Conservation (phyloP, 2,797 vertebrate genomes). For the Tenualosa thibaudeaui region DNA sequence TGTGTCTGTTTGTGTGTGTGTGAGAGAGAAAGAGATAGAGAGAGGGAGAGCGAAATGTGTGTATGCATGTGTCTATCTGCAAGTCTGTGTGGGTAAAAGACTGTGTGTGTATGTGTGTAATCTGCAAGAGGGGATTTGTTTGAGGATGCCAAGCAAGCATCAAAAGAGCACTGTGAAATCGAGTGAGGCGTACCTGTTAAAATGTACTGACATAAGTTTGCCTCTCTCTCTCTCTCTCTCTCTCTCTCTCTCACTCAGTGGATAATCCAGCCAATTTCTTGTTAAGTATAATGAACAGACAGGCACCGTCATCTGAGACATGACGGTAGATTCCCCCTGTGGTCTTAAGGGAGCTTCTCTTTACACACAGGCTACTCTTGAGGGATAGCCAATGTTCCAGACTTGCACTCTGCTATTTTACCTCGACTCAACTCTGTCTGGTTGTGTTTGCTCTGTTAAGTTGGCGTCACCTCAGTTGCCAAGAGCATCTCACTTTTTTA, state of each 20-base stretch:
- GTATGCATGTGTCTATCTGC: background rate
- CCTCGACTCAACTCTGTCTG: constrained; percentile 10
- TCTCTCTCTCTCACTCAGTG: background rate
- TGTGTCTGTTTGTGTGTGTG: background rate
- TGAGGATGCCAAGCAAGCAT: constrained; percentile 50
- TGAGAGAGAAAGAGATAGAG: background rate
- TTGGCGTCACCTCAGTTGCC: constrained; percentile 10
- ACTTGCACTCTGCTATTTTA: constrained; percentile 7
- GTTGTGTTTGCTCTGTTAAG: constrained; percentile 21
- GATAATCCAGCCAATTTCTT: constrained; percentile 3
- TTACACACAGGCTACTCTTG: background rate
- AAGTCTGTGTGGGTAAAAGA: background rate
- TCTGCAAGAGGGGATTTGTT: constrained; percentile 55
- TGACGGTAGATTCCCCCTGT: constrained; percentile 12
- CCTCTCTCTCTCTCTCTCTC: constrained; percentile 26
- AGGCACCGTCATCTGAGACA: background rate
- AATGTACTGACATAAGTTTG: constrained; percentile 32
- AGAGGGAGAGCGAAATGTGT: background rate
- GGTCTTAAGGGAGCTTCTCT: background rate
- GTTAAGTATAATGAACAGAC: background rate
- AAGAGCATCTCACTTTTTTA: background rate
- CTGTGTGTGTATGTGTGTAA: constrained; percentile 6
- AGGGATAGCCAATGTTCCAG: constrained; percentile 22
- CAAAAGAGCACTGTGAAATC: constrained; percentile 40
- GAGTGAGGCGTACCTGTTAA: constrained; percentile 51